A percentile compares a stretch with the other conserved stretches of the same genome.
These are phyloP conservation scores for Rhynchopsitta pachyrhyncha DNA, from an alignment of 2,113 vertebrate species.

Conservation along the genomic window DNA sequence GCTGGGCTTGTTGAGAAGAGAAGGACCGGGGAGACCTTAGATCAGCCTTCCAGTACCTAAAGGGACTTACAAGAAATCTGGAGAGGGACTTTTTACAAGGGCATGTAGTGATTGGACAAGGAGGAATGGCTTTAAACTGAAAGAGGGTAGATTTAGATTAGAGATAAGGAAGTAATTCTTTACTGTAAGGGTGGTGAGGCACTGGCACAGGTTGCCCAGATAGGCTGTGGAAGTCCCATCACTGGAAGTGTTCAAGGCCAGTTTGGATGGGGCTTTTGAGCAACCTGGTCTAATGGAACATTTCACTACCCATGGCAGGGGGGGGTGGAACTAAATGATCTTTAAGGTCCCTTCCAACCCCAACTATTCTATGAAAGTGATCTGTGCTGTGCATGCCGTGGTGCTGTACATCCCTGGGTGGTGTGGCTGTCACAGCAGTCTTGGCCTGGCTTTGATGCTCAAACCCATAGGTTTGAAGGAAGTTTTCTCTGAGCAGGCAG, in stretches of 20 bases:
- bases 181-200: background rate
- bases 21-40: background rate
- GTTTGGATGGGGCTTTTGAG: background rate
- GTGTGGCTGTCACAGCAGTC: background rate
- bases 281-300: background rate
- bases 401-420: background rate
- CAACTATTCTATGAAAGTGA: background rate
- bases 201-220: background rate
- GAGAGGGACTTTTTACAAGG: background rate
- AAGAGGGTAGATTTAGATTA: background rate
- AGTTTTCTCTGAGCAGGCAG: background rate
- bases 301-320: background rate
- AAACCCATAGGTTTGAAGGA: background rate
- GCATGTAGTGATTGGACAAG: background rate
- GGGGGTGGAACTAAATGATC: background rate
- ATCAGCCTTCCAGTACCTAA: background rate
- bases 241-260: background rate
- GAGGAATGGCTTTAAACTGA: background rate
- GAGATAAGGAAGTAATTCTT: background rate
- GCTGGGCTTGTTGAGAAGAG: background rate
- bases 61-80: background rate
- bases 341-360: background rate
- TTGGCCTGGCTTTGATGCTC: background rate
- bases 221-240: background rate
- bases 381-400: accelerated